phyloP scores from a whole-genome alignment of 1,140 invertebrate genomes.

The Homalodisca vitripennis region DNA sequence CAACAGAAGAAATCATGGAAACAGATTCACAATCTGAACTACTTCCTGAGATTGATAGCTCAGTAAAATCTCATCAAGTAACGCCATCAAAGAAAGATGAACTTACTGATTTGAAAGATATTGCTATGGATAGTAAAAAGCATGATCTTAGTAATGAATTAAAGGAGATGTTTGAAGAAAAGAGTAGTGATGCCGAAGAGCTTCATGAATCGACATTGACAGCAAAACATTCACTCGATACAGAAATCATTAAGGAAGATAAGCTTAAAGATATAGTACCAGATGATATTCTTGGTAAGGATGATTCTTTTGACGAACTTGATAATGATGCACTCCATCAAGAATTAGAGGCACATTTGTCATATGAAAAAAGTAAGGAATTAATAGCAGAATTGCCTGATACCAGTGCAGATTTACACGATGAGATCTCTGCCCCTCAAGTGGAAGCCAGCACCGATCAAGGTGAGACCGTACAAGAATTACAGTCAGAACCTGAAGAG shows the following conservation, averaged over 20 bases:
- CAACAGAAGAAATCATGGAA: constrained; percentile 13
- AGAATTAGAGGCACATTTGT: not conserved
- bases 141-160: constrained; percentile 22
- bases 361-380: constrained; percentile 1
- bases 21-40: constrained; percentile 7
- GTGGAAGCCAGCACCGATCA: not conserved
- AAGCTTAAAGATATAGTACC: constrained; percentile 6
- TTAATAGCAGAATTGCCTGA: not conserved
- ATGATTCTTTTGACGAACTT: constrained; percentile 13
- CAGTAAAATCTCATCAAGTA: no score
- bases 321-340: constrained; percentile 3
- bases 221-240: not conserved
- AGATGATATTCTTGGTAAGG: constrained; percentile 11
- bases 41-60: not conserved
- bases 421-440: not conserved
- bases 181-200: constrained; percentile 19
- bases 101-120: constrained; percentile 17
- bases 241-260: constrained; percentile 11
- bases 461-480: not conserved
- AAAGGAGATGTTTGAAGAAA: constrained; percentile 23
- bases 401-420: not conserved
- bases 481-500: not conserved
- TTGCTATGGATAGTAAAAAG: constrained; percentile 12
- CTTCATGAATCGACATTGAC: not conserved
- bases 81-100: not conserved